Percentiles rank a stretch among this genome's conserved stretches.
These are phyloP conservation scores for Melanogrammus aeglefinus DNA, from an alignment of 2,797 vertebrate species.

Conservation along the genomic window DNA sequence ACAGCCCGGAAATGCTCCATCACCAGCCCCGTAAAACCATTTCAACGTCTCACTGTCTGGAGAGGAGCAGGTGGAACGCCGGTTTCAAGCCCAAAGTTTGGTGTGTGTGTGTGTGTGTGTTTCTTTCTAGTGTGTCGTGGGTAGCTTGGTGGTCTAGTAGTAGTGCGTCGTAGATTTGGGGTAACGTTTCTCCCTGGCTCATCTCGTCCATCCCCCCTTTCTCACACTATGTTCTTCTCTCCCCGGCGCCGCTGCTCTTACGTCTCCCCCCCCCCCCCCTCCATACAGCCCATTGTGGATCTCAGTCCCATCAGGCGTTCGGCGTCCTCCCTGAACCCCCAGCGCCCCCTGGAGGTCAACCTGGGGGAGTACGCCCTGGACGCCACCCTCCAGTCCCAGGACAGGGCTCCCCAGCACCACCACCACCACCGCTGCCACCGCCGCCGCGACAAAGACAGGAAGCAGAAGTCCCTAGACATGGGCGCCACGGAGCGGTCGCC, in stretches of 20 bases:
- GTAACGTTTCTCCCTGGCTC: slow-evolving; percentile 11
- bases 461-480: slow-evolving; percentile 86
- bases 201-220: neutral
- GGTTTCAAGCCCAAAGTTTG: slow-evolving; percentile 44
- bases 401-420: slow-evolving; percentile 74
- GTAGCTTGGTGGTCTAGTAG: slow-evolving; percentile 45
- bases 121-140: slow-evolving; percentile 46
- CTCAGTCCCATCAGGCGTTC: slow-evolving; percentile 92
- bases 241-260: neutral
- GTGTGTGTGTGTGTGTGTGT: slow-evolving; percentile 31
- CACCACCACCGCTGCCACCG: slow-evolving; percentile 82
- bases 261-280: neutral
- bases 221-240: neutral
- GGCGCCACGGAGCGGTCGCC: slow-evolving; percentile 70
- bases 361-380: slow-evolving; percentile 82
- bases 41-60: slow-evolving; percentile 35
- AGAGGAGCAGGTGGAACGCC: slow-evolving; percentile 48
- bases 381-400: slow-evolving; percentile 52
- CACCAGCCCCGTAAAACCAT: slow-evolving; percentile 18
- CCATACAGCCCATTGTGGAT: slow-evolving; percentile 82
- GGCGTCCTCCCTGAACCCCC: slow-evolving; percentile 84
- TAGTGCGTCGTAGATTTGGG: slow-evolving; percentile 26
- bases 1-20: neutral
- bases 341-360: slow-evolving; percentile 69
- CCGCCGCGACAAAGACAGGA: slow-evolving; percentile 83